A percentile compares a stretch with the other conserved stretches of the same genome.
Evolutionary conservation across 2,797 vertebrate species (phyloP).

Genomic region (Pipistrellus pipistrellus): DNA sequence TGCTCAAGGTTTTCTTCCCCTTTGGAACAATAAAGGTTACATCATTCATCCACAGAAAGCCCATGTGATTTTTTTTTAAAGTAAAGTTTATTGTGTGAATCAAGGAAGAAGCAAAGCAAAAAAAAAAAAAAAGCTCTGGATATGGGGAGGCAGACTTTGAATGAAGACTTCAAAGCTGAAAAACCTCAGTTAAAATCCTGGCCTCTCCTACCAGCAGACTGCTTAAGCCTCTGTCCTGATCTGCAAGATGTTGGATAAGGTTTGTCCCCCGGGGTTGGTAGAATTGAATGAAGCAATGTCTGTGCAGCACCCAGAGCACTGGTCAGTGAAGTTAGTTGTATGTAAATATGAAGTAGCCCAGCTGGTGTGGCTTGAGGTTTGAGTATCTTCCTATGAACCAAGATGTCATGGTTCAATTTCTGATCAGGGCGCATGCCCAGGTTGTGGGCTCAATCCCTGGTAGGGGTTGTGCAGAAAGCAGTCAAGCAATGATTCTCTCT

Average conservation of each 20-base stretch:
- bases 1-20: background rate
- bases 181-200: background rate
- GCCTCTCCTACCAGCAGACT: background rate
- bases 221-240: background rate
- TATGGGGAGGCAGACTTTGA: background rate
- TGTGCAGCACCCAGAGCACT: background rate
- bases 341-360: background rate
- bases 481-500: no score
- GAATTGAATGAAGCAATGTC: background rate
- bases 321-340: background rate
- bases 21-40: background rate
- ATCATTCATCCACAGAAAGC: constrained; percentile 10
- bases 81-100: background rate
- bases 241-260: background rate
- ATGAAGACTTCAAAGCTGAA: background rate
- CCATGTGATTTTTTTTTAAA: background rate
- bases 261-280: background rate
- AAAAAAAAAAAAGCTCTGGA: background rate
- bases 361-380: no score
- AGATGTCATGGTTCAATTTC: no score
- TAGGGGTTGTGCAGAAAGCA: no score
- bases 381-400: no score
- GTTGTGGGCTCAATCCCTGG: no score
- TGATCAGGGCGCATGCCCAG: no score
- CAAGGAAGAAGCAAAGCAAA: background rate